Conservation (phyloP, 2,113 vertebrate species). For the Cardinalis cardinalis region DNA sequence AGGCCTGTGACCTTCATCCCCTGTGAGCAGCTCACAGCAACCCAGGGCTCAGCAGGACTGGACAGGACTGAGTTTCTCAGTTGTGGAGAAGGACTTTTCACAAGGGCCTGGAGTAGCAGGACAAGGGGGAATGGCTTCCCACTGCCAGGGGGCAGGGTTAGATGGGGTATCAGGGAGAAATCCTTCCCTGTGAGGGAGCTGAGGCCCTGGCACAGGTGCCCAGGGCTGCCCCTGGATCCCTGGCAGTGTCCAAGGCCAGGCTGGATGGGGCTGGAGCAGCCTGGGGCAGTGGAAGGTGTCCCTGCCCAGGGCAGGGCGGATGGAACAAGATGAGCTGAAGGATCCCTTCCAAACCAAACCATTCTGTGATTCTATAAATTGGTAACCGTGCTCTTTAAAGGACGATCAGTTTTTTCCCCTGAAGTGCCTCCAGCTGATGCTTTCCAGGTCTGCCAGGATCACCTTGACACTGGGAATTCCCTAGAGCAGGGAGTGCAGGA, state of each 20-base stretch:
- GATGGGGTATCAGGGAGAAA: neutral
- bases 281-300: accelerated
- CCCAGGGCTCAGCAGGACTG: neutral
- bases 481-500: neutral
- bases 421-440: neutral
- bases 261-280: accelerated
- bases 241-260: accelerated
- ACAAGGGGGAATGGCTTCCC: neutral
- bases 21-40: neutral
- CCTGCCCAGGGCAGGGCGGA: neutral
- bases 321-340: neutral
- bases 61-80: neutral
- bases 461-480: neutral
- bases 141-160: neutral
- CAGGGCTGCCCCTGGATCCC: neutral
- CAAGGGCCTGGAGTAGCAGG: neutral
- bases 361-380: neutral
- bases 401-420: neutral
- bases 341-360: neutral
- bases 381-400: neutral
- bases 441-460: neutral
- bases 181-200: accelerated
- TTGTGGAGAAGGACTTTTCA: neutral
- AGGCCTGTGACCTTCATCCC: neutral
- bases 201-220: neutral